Base-by-base conservation (phyloP, 2,113 vertebrate genomes). In the Sphaerodactylus townsendi region DNA sequence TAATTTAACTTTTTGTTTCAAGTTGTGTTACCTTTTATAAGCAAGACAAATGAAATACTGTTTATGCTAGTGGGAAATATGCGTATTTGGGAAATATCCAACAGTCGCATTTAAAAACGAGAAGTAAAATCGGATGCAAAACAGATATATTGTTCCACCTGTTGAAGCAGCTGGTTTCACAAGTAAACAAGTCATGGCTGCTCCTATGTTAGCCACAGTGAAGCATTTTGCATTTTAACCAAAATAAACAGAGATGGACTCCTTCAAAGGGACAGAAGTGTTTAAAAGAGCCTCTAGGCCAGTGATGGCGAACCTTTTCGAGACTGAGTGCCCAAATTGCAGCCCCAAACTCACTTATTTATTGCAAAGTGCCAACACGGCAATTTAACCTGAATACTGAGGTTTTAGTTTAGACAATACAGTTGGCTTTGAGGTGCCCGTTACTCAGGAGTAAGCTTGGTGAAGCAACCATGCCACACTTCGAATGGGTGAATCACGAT, bases 131-230 rank as follows among this genome's bases (percentile, higher is more conserved):
- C n/a, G 65, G 59, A 65, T 65, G 25, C 39, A 64, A 21, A 78
- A 64, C 44, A 39, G 37, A n/a, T 78, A 4, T 44, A 14, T 35
- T 65, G 37, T 23, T 53, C 19, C 23, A 50, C 3, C 65, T 33
- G 77, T 53, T 81, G 30, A 69, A 48, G 5, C 14, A 4, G 35
- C 37, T 0, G 0, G 0, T 35, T 77, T 87, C 82, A 33, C 11
- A 48, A 3, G 6, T 77, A 53, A 78, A 35, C 15, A 78, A 21
- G 85, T 59, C 25, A 5, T 39, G 21, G 76, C 7, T 83, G 1
- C 50, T 59, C 88, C 77, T 85, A 56, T 17, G 35, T 21, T 46
- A 9, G 39, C 79, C 71, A 0, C 1, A 37, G 15, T 68, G 5
- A 50, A 46, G 1, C 82, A 41, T 77, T 85, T 84, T n/a, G 56